Evolutionary conservation across 2,113 vertebrate genomes (phyloP), one percentile per base, ranked within the genome.

Genomic region (Callorhinus ursinus): DNA sequence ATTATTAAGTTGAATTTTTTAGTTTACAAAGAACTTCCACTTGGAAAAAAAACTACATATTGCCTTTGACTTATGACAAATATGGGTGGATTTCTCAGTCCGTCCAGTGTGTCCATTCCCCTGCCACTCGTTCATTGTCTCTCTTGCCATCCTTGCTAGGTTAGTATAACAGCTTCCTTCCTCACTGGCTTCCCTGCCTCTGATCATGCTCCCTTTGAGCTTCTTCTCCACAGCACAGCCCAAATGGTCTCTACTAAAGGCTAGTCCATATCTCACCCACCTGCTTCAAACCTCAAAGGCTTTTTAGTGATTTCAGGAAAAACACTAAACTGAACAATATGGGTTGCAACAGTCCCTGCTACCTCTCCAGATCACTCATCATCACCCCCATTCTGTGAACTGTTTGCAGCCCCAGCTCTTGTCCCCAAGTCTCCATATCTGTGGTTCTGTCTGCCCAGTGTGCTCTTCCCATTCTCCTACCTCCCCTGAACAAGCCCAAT

Each of bases 121-220:
- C 22, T 36, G 63, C 1, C 0, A 0, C 8, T 24, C 2, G 28
- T 28, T 22, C 13, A 5, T 14, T 31, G 24, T 42, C 39, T 21
- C 18, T 12, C n/a, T 36, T 6, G 1, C 18, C 15, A 4, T 24
- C 61, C 21, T 77, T 57, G 57, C 74, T 33, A 26, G 31, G 51
- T 24, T 12, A 18, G 18, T 24, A 2, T 3, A 3, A 72, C 4
- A 8, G 31, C 39, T 33, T 49, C 18, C n/a, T 33, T 80, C 51
- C 51, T 76, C 13, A 10, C 1, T 22, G 5, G 36, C 49, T 39
- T 77, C 84, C 24, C 53, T 57, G 72, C 19, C 53, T 65, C 81
- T 49, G 24, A 14, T 28, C 5, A 0, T 7, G 26, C n/a, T 13
- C 46, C 22, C 18, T 88, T 71, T 12, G n/a, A n/a, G 33, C 22